Evolutionary conservation across 2,113 vertebrate genomes (phyloP).

Genomic region (Hemibagrus wyckioides): DNA sequence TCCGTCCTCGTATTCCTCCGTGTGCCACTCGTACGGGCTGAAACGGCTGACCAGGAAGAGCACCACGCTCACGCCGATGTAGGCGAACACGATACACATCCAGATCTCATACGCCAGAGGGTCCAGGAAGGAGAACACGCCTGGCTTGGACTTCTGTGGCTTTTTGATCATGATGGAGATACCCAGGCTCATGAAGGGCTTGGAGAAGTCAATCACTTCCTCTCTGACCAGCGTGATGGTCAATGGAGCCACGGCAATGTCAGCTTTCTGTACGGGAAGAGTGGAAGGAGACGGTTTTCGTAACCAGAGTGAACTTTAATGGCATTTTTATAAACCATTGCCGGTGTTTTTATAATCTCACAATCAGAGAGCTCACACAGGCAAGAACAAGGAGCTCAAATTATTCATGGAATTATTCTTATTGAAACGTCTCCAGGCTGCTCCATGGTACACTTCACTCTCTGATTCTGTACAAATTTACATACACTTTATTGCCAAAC

Average conservation of each 20-base stretch:
- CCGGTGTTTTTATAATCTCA: not conserved
- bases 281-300: not conserved
- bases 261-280: conserved; percentile 87
- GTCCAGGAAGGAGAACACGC: conserved; percentile 98
- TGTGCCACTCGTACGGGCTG: conserved; percentile 99
- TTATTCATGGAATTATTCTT: not conserved
- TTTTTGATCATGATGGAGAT: conserved; percentile 99
- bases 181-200: conserved; percentile 98
- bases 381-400: not conserved
- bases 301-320: not conserved
- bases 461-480: too few relatives aligned
- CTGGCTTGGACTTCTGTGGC: conserved; percentile 98
- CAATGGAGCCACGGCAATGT: conserved; percentile 95
- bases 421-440: not conserved
- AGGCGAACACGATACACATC: conserved; percentile 99
- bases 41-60: conserved; percentile 99
- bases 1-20: conserved; percentile 97
- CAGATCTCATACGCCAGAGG: conserved; percentile 99
- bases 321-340: not conserved
- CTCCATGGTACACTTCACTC: not conserved
- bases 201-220: conserved; percentile 99
- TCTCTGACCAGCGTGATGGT: conserved; percentile 98
- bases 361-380: not conserved
- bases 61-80: conserved; percentile 99
- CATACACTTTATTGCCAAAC: too few relatives aligned